A percentile compares a stretch with the other conserved stretches of the same genome.
Conservation (phyloP, 2,113 vertebrate genomes). For the Centropus bengalensis region DNA sequence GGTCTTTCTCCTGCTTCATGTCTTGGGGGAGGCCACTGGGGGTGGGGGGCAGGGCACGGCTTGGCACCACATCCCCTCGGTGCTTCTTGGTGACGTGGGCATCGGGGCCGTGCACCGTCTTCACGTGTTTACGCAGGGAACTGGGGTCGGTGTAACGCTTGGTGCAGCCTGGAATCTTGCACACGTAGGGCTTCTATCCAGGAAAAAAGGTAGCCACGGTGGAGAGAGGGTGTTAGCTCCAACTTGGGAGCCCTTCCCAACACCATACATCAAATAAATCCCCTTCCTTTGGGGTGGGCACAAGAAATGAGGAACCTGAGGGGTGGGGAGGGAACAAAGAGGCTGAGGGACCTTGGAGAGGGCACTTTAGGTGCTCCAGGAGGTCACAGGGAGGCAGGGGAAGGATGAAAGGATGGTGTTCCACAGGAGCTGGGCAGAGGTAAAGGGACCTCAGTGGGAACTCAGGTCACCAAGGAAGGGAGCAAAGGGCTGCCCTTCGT, state of each 20-base stretch:
- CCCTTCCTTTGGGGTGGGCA: rapidly evolving
- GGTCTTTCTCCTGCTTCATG: constrained; percentile 85
- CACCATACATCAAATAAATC: neutral
- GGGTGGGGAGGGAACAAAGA: neutral
- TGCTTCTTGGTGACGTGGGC: constrained; percentile 98
- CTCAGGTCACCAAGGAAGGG: neutral
- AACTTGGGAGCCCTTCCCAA: rapidly evolving
- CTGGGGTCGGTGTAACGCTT: constrained; percentile 98
- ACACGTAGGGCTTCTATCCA: constrained; percentile 93
- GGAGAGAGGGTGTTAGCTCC: rapidly evolving
- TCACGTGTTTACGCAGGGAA: constrained; percentile 94
- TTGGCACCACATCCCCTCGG: constrained; percentile 84
- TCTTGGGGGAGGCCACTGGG: constrained; percentile 60
- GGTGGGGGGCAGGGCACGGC: constrained; percentile 67
- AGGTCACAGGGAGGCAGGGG: neutral
- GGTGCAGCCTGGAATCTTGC: constrained; percentile 96
- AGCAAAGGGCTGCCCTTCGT: rapidly evolving
- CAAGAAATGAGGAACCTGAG: neutral
- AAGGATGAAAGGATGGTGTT: neutral
- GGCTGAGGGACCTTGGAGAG: rapidly evolving
- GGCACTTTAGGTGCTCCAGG: rapidly evolving
- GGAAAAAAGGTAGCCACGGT: rapidly evolving
- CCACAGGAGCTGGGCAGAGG: neutral
- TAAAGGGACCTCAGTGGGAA: neutral
- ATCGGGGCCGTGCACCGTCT: constrained; percentile 95